Evolutionary conservation across 1,140 invertebrate genomes (phyloP).

Genomic region (Andricus grossulariae): DNA sequence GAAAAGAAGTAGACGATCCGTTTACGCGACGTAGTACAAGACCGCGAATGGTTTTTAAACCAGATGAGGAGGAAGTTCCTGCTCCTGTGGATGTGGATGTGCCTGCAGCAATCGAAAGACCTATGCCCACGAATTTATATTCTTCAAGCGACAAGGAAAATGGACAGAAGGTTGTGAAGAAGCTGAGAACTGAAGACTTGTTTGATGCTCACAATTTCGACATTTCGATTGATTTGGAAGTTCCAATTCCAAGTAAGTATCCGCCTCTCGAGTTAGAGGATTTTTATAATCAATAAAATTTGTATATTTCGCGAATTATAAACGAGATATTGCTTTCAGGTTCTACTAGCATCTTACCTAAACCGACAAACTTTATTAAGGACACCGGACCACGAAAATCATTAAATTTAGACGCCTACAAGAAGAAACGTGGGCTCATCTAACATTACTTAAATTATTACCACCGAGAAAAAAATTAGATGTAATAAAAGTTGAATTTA

Average conservation of each 20-base stretch:
- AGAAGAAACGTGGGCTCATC: constrained; percentile 96
- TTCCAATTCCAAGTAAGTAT: constrained; percentile 86
- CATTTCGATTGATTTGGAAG: constrained; percentile 94
- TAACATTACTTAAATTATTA: constrained; percentile 71
- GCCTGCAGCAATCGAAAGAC: constrained; percentile 45
- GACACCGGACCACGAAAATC: constrained; percentile 90
- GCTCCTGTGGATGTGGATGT: constrained; percentile 35
- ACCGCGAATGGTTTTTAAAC: constrained; percentile 89
- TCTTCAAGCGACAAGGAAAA: constrained; percentile 65
- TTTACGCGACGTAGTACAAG: constrained; percentile 95
- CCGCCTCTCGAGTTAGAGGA: not conserved
- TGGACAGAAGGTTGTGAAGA: constrained; percentile 68
- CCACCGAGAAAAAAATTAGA: not conserved
- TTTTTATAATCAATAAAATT: not conserved
- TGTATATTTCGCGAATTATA: not conserved
- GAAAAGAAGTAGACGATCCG: constrained; percentile 91
- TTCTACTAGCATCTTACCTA: constrained; percentile 84
- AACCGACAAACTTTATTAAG: constrained; percentile 83
- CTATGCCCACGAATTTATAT: constrained; percentile 40
- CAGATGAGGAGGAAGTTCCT: constrained; percentile 71
- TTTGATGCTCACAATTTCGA: constrained; percentile 98
- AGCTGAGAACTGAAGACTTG: constrained; percentile 82
- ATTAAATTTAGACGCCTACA: constrained; percentile 97
- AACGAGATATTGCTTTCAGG: constrained; percentile 75
- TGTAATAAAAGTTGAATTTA: not conserved